Evolutionary conservation across 2,888 invertebrate genomes (phyloP), one percentile per base, ranked within the genome.

Genomic region (Ichneumoninae sp.): DNA sequence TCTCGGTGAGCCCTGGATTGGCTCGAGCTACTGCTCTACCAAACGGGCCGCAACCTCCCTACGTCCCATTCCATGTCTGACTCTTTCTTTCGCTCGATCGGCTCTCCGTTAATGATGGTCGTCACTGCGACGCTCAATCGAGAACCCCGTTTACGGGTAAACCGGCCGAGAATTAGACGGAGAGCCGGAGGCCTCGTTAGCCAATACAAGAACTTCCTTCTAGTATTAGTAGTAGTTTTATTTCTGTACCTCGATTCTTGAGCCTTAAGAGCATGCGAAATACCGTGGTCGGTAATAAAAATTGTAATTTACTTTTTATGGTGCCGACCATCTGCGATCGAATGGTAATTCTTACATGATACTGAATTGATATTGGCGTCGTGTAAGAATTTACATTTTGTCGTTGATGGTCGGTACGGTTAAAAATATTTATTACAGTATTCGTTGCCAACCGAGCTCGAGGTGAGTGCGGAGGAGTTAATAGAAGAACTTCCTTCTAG

Each of bases 1-100:
- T 81, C 77, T 47, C 65, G 79, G 22, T 26, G 74, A 60, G 30
- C 36, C 16, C 36, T 19, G 57, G 10, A 57, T 57, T 26, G 57
- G 60, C 44, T 16, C 62, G 78, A 36, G 72, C 54, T 54, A 47
- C 65, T 65, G 50, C 30, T 6, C 47, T 66, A 74, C 36, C 40
- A 52, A 69, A 78, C 78, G 36, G 70, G 40, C 69, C 57, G 40
- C 57, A 57, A 57, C n/a, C 26, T 40, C 57, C 65, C 65, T 68
- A 57, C 77, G 57, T 60, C 78, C 66, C 60, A 62, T 74, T 30
- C 30, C 50, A 47, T 26, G 57, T 26, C 62, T 54, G 65, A 65
- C 72, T 80, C 72, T 84, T 77, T 84, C 76, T 77, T 80, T 84
- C 83, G 62, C 76, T 60, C 72, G 77, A 72, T 72, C 76, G 83